Percentiles rank a stretch among this genome's conserved stretches.
phyloP scores from a whole-genome alignment of 1,140 invertebrate species.

The Varroa destructor region DNA sequence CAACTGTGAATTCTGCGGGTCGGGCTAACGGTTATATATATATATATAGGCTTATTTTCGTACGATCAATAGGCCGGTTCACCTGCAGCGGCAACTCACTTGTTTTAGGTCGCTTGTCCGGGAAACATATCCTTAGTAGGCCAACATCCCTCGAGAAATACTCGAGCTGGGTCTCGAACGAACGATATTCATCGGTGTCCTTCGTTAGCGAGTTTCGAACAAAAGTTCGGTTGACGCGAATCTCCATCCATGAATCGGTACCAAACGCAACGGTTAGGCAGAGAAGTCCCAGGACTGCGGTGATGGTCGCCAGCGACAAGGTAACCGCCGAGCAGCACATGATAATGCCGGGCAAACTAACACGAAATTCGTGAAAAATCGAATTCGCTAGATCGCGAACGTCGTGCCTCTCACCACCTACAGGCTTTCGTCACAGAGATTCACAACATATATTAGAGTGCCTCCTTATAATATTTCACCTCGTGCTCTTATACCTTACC shows the following conservation, averaged over 20 bases:
- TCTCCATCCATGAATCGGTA: conserved; percentile 86
- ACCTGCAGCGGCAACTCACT: not conserved
- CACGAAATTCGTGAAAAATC: too few relatives aligned
- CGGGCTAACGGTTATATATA: too few relatives aligned
- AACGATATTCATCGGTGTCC: conserved; percentile 29
- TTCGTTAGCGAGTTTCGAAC: conserved; percentile 44
- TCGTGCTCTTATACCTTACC: too few relatives aligned
- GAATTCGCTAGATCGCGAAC: too few relatives aligned
- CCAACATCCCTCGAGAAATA: conserved; percentile 45
- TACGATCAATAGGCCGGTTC: too few relatives aligned
- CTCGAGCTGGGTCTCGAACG: conserved; percentile 35
- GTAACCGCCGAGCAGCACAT: conserved; percentile 91
- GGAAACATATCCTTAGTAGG: conserved; percentile 76
- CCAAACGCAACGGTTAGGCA: conserved; percentile 80
- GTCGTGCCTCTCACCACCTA: too few relatives aligned
- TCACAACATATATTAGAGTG: too few relatives aligned
- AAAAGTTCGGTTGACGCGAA: conserved; percentile 70
- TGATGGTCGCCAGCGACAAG: conserved; percentile 79
- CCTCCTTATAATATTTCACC: too few relatives aligned
- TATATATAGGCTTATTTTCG: too few relatives aligned
- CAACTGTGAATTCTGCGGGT: too few relatives aligned
- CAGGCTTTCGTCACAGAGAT: too few relatives aligned
- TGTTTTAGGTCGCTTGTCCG: conserved; percentile 44
- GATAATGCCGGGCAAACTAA: conserved; percentile 38
- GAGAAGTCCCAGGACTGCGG: conserved; percentile 76